Conservation (phyloP, 2,888 invertebrate genomes). For the Ischnus inquisitorius region DNA sequence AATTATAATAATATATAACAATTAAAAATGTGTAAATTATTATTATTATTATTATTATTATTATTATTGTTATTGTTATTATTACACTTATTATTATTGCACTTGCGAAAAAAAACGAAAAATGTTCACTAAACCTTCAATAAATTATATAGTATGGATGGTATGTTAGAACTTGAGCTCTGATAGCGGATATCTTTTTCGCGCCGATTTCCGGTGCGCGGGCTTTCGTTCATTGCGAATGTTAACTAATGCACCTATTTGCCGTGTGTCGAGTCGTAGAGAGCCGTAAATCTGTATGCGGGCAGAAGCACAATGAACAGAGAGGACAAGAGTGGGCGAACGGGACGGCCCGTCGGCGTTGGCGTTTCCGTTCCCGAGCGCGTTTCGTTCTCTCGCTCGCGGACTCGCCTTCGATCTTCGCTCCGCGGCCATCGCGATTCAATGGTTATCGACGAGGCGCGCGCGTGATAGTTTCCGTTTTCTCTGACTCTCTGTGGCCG, state of each 20-base stretch:
- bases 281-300: slow-evolving; percentile 17
- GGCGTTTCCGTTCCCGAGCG: slow-evolving; percentile 67
- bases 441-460: slow-evolving; percentile 57
- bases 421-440: slow-evolving; percentile 52
- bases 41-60: no score
- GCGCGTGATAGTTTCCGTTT: slow-evolving; percentile 45
- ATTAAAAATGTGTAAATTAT: no score
- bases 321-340: slow-evolving; percentile 61
- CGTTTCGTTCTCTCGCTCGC: slow-evolving; percentile 53
- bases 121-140: no score
- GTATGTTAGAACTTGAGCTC: background rate
- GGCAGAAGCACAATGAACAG: slow-evolving; percentile 52
- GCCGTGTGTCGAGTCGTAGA: background rate
- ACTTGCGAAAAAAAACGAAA: no score
- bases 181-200: background rate
- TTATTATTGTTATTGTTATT: no score
- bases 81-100: no score
- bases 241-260: background rate
- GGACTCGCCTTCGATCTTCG: slow-evolving; percentile 56
- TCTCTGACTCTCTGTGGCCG: slow-evolving; percentile 35
- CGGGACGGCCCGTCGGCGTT: slow-evolving; percentile 63
- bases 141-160: no score
- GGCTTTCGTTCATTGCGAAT: background rate
- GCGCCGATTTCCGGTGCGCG: background rate
- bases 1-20: no score